phyloP scores from a whole-genome alignment of 2,797 vertebrate genomes.

The Fistularia commersonii region DNA sequence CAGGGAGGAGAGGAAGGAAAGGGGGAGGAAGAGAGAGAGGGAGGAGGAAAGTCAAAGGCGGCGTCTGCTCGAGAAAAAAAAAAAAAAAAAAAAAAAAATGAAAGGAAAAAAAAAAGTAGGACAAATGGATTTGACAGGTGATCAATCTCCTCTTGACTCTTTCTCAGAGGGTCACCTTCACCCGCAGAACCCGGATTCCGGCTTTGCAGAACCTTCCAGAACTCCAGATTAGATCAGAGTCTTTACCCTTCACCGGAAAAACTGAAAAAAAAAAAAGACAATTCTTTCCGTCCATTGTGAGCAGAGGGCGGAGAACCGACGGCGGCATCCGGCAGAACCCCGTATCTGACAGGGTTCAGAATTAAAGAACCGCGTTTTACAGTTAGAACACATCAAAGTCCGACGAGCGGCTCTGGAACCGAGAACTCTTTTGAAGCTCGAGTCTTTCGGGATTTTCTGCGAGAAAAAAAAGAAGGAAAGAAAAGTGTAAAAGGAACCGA shows the following conservation, averaged over 20 bases:
- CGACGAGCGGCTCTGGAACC: conserved; percentile 37
- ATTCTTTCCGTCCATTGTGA: conserved; percentile 4
- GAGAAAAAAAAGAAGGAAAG: too few species aligned
- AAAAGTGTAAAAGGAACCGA: conserved; percentile 66
- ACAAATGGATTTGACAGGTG: conserved; percentile 27
- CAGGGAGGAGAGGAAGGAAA: too few species aligned
- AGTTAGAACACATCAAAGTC: conserved; percentile 70
- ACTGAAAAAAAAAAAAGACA: conserved; percentile 13
- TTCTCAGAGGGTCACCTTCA: too few species aligned
- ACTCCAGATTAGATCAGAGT: conserved; percentile 25
- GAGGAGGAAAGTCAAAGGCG: too few species aligned
- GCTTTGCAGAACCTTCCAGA: too few species aligned
- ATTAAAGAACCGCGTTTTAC: too few species aligned
- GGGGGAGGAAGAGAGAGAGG: too few species aligned
- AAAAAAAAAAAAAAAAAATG: background rate
- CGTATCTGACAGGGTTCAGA: too few species aligned
- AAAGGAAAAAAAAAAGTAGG: background rate
- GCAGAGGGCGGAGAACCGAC: too few species aligned
- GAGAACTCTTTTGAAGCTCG: conserved; percentile 58
- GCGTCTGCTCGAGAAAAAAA: too few species aligned
- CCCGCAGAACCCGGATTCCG: too few species aligned
- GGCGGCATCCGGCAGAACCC: too few species aligned
- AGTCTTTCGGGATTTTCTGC: conserved; percentile 68
- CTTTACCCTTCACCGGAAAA: conserved; percentile 15
- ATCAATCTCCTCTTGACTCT: conserved; percentile 33